phyloP scores from a whole-genome alignment of 2,797 vertebrate species.

The Huso huso region DNA sequence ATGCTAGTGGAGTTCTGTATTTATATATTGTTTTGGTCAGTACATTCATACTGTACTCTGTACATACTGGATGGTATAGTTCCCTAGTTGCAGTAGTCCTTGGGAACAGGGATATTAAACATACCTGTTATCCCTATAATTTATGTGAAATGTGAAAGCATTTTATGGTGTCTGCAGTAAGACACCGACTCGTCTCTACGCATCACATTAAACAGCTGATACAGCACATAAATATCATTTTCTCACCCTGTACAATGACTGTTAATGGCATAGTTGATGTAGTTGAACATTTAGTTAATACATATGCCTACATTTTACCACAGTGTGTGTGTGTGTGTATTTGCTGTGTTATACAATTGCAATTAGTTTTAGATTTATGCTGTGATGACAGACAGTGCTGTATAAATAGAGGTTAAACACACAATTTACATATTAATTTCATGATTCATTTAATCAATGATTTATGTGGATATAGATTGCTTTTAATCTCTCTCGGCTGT shows the following conservation, averaged over 20 bases:
- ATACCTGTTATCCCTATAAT: neutral
- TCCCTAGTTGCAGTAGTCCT: too few relatives aligned
- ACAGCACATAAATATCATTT: conserved; percentile 65
- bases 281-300: conserved; percentile 81
- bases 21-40: too few relatives aligned
- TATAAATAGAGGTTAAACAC: conserved; percentile 88
- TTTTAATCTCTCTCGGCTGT: conserved; percentile 69
- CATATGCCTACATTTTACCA: conserved; percentile 78
- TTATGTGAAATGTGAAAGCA: neutral
- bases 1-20: too few relatives aligned
- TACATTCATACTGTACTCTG: too few relatives aligned
- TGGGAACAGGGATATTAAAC: too few relatives aligned
- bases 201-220: conserved; percentile 48
- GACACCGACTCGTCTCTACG: neutral
- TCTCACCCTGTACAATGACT: conserved; percentile 53
- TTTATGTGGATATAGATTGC: conserved; percentile 82
- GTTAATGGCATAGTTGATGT: conserved; percentile 79
- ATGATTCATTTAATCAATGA: conserved; percentile 89
- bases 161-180: neutral
- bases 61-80: too few relatives aligned
- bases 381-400: conserved; percentile 76
- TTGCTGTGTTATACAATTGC: conserved; percentile 71
- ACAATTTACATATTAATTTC: conserved; percentile 93
- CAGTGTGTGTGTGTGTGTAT: conserved; percentile 44
- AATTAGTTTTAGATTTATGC: conserved; percentile 87